phyloP scores from a whole-genome alignment of 64 coral and sea anemone species.

The Montipora sp. region DNA sequence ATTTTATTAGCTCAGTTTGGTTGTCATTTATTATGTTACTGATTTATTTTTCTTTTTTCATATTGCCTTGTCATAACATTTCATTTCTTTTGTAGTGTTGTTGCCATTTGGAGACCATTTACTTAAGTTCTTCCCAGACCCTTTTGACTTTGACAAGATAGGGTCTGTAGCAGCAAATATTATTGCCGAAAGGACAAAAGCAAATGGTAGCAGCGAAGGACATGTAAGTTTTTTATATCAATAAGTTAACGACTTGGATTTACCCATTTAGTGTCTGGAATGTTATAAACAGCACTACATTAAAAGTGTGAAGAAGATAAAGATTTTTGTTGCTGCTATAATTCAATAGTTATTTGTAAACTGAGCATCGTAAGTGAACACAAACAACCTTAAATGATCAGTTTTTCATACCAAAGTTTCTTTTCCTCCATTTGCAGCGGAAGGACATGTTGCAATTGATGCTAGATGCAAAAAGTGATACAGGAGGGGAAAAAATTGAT shows the following conservation, averaged over 20 bases:
- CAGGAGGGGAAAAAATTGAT: conserved; percentile 38
- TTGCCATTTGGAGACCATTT: conserved; percentile 21
- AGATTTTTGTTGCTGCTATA: too few relatives aligned
- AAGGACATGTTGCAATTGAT: conserved; percentile 64
- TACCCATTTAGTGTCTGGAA: too few relatives aligned
- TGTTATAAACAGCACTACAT: too few relatives aligned
- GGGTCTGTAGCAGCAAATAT: background rate
- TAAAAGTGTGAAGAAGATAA: too few relatives aligned
- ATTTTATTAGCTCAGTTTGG: too few relatives aligned
- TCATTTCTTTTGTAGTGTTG: background rate
- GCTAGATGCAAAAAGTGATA: conserved; percentile 54
- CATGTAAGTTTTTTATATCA: background rate
- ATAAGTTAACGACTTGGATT: too few relatives aligned
- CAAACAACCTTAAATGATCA: background rate
- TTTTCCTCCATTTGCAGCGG: background rate
- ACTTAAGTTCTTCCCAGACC: background rate
- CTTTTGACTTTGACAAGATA: conserved; percentile 22
- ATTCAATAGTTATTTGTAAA: too few relatives aligned
- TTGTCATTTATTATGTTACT: too few relatives aligned
- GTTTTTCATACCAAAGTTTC: background rate
- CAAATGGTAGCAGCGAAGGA: background rate
- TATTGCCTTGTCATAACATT: too few relatives aligned
- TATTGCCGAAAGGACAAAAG: background rate
- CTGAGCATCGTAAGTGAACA: too few relatives aligned
- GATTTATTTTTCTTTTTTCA: too few relatives aligned